Conservation (phyloP, 2,888 invertebrate genomes). For the Noctua comes region DNA sequence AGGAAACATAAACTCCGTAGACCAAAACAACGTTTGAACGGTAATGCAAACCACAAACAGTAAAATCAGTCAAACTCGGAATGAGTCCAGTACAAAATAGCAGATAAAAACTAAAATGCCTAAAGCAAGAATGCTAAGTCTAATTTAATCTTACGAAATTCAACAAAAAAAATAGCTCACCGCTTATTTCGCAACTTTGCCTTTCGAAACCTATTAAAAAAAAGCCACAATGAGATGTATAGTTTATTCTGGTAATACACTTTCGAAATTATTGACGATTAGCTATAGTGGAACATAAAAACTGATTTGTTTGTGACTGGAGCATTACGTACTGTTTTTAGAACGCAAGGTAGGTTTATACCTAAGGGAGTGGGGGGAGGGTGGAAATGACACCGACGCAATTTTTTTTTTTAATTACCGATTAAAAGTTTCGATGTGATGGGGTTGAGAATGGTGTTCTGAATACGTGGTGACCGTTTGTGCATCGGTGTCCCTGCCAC, state of each 20-base stretch:
- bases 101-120: conserved; percentile 47
- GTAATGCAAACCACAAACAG: conserved; percentile 44
- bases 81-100: conserved; percentile 51
- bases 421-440: too few relatives aligned
- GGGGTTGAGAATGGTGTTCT: too few relatives aligned
- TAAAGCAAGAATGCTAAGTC: conserved; percentile 36
- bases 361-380: too few relatives aligned
- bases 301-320: conserved; percentile 2
- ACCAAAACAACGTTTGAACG: conserved; percentile 21
- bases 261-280: conserved; percentile 39
- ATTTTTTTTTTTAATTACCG: too few relatives aligned
- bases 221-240: conserved; percentile 40
- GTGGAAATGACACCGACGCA: too few relatives aligned
- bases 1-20: conserved; percentile 35
- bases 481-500: too few relatives aligned
- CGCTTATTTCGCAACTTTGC: conserved; percentile 37
- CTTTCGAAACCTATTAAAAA: conserved; percentile 42
- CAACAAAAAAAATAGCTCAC: conserved; percentile 43
- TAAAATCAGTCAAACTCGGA: conserved; percentile 31
- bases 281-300: conserved; percentile 6
- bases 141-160: conserved; percentile 56
- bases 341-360: not conserved
- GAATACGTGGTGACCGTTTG: too few relatives aligned
- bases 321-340: not conserved
- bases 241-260: conserved; percentile 26